Conservation (phyloP, 2,797 vertebrate species). For the Thunnus albacares region DNA sequence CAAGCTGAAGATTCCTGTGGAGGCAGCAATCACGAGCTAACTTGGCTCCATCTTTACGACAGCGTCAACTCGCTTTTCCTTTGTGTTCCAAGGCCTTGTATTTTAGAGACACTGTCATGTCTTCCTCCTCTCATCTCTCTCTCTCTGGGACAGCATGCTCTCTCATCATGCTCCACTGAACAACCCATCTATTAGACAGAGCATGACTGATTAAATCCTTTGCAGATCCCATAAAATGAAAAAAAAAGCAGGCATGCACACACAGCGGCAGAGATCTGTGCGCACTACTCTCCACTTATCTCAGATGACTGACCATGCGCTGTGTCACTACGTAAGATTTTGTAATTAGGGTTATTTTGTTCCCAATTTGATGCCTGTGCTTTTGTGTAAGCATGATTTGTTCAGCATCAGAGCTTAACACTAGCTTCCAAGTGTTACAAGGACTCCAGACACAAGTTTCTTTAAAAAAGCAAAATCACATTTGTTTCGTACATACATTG, state of each 20-base stretch:
- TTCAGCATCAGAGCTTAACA: constrained; percentile 1
- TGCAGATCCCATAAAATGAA: constrained; percentile 64
- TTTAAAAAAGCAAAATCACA: too few relatives aligned
- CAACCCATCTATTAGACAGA: constrained; percentile 74
- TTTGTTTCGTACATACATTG: not conserved
- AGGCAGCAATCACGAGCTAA: constrained; percentile 55
- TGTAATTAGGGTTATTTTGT: constrained; percentile 32
- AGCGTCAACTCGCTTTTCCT: constrained; percentile 55
- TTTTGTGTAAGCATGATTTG: not conserved
- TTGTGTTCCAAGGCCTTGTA: constrained; percentile 54
- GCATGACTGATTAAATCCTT: constrained; percentile 81
- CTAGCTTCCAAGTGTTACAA: not conserved
- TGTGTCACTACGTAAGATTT: constrained; percentile 20
- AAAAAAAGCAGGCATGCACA: constrained; percentile 25
- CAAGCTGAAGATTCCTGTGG: constrained; percentile 46
- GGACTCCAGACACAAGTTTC: not conserved
- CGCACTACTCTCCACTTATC: constrained; percentile 23
- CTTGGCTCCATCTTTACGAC: constrained; percentile 49
- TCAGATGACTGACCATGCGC: constrained; percentile 7
- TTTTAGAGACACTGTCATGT: constrained; percentile 71
- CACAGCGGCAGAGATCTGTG: constrained; percentile 33
- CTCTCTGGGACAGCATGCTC: constrained; percentile 60
- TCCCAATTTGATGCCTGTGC: not conserved
- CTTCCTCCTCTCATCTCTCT: constrained; percentile 43
- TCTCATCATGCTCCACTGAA: constrained; percentile 72